Evolutionary conservation across 2,113 vertebrate species (phyloP).

Genomic region (Atractosteus spatula): DNA sequence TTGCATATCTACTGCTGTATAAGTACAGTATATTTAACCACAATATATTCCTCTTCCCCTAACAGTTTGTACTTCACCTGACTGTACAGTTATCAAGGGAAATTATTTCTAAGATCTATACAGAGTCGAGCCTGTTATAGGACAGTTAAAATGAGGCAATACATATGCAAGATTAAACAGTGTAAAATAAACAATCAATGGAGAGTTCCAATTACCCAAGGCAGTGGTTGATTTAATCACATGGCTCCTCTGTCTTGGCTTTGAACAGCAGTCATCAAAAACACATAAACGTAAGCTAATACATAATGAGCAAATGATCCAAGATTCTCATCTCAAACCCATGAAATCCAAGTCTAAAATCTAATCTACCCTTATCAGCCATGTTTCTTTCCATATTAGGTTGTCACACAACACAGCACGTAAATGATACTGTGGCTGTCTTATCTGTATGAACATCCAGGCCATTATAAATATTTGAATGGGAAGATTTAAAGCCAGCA

Average conservation of each 20-base stretch:
- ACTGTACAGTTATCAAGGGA: no score
- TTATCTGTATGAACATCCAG: neutral
- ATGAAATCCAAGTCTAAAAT: slow-evolving; percentile 1
- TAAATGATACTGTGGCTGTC: neutral
- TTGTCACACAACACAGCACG: slow-evolving; percentile 1
- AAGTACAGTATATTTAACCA: no score
- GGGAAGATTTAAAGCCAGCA: neutral
- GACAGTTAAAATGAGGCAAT: neutral
- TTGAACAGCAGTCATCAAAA: neutral
- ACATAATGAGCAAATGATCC: slow-evolving; percentile 3
- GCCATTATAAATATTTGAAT: slow-evolving; percentile 4
- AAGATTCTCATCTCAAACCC: neutral
- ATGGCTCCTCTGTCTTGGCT: neutral
- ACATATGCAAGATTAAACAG: neutral
- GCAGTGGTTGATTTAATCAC: neutral
- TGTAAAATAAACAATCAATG: neutral
- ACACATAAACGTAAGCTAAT: neutral
- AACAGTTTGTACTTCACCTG: no score
- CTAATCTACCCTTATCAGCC: slow-evolving; percentile 1
- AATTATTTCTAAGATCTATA: neutral
- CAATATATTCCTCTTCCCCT: no score
- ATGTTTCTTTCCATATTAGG: neutral
- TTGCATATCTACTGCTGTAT: no score
- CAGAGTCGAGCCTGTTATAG: neutral
- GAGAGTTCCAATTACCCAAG: neutral